Conservation (phyloP, 2,113 vertebrate genomes). For the Larimichthys crocea region DNA sequence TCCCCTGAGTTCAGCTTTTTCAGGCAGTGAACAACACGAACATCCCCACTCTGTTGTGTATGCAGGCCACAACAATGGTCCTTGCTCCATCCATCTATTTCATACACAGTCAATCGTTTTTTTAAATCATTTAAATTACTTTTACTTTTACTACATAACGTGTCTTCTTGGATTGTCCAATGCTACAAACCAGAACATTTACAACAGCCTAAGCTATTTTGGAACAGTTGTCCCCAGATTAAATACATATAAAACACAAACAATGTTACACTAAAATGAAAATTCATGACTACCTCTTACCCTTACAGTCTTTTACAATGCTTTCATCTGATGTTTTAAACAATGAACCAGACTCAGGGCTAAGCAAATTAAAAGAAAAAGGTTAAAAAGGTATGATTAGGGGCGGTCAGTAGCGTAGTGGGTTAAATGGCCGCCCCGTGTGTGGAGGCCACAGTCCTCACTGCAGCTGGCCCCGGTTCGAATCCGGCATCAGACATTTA, state of each 20-base stretch:
- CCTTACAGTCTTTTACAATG: background rate
- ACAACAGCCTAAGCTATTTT: background rate
- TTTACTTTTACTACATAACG: background rate
- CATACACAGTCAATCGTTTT: background rate
- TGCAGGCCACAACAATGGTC: background rate
- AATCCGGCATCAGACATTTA: too few species aligned
- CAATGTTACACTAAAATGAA: background rate
- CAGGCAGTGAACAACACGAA: background rate
- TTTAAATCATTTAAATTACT: background rate
- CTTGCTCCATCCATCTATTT: background rate
- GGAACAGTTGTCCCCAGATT: background rate
- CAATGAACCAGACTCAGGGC: background rate
- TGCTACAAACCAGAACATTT: background rate
- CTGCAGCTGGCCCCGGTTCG: too few species aligned
- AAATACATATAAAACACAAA: background rate
- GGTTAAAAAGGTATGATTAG: too few species aligned
- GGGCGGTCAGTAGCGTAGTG: too few species aligned
- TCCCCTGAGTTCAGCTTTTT: background rate
- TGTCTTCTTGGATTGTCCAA: background rate
- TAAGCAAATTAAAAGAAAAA: too few species aligned
- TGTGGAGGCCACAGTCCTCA: too few species aligned
- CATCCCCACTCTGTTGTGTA: background rate
- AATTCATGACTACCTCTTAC: background rate
- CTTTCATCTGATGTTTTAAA: background rate
- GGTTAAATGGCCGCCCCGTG: too few species aligned